A percentile compares a stretch with the other conserved stretches of the same genome.
Conservation (phyloP, 2,888 invertebrate genomes). For the Drosophila infuscata region DNA sequence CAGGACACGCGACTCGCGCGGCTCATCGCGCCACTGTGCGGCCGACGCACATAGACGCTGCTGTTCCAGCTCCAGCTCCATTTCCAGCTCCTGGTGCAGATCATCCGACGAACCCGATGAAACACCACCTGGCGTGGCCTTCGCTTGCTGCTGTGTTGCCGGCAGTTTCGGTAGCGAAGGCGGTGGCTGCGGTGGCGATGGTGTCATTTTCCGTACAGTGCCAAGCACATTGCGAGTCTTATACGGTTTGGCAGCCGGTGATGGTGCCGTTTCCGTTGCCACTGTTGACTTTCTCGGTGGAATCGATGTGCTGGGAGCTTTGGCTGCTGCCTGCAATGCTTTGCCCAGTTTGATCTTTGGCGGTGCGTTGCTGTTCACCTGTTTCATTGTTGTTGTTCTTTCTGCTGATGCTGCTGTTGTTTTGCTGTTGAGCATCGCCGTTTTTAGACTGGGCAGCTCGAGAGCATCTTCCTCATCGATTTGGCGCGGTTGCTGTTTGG, state of each 20-base stretch:
- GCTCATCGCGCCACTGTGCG: constrained; percentile 76
- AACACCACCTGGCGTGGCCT: neutral
- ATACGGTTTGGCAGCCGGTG: constrained; percentile 35
- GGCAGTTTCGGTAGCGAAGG: neutral
- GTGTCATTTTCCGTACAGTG: constrained; percentile 26
- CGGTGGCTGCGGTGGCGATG: constrained; percentile 28
- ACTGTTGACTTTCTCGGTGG: neutral
- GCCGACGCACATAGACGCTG: constrained; percentile 60
- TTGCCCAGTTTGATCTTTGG: constrained; percentile 36
- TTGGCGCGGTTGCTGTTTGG: constrained; percentile 65
- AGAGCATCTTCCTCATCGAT: constrained; percentile 62
- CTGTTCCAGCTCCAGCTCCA: constrained; percentile 62
- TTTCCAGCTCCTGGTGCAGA: constrained; percentile 64
- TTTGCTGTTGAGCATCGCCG: neutral
- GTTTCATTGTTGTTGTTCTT: neutral
- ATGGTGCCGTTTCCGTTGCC: neutral
- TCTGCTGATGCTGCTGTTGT: constrained; percentile 3
- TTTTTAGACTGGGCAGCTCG: constrained; percentile 46
- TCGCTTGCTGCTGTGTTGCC: neutral
- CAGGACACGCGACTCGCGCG: constrained; percentile 64
- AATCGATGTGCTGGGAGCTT: neutral
- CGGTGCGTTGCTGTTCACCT: neutral
- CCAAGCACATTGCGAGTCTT: constrained; percentile 51
- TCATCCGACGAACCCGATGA: constrained; percentile 74
- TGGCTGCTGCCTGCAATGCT: constrained; percentile 10